Conservation (phyloP, 2,113 vertebrate genomes). For the Poicephalus meyeri region DNA sequence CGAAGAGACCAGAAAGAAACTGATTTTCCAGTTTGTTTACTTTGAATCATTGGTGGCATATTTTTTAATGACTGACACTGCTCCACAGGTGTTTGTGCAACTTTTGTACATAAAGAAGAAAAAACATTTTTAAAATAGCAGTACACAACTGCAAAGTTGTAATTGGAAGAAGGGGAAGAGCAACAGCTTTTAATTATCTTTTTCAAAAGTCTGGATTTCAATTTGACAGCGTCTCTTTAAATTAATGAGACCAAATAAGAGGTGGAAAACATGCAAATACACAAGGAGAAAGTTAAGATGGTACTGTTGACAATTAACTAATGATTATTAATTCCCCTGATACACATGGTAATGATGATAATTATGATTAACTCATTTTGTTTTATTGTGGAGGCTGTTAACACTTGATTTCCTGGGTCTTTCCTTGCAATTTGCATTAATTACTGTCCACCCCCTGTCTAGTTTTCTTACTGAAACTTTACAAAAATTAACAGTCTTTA, state of each 20-base stretch:
- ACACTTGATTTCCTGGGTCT: slow-evolving; percentile 33
- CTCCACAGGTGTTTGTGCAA: neutral
- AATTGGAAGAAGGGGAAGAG: neutral
- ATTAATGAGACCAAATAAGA: neutral
- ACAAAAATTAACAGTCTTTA: neutral
- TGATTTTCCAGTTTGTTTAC: neutral
- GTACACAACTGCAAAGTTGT: neutral
- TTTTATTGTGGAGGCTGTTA: slow-evolving; percentile 20
- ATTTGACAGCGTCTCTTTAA: slow-evolving; percentile 14
- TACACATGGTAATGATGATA: slow-evolving; percentile 11
- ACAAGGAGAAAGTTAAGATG: neutral
- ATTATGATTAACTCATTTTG: slow-evolving; percentile 42
- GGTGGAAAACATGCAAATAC: slow-evolving; percentile 4
- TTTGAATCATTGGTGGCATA: neutral
- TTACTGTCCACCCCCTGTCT: slow-evolving; percentile 23
- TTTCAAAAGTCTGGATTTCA: neutral
- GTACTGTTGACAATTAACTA: slow-evolving; percentile 27
- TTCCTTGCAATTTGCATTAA: slow-evolving; percentile 48
- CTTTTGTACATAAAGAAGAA: neutral
- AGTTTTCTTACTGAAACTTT: neutral
- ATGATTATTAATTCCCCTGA: neutral
- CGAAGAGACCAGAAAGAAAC: neutral
- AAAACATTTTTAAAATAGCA: neutral
- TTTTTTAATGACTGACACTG: neutral
- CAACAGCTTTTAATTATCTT: neutral